Conservation (phyloP, 1,140 invertebrate species). For the Drosophila insularis region DNA sequence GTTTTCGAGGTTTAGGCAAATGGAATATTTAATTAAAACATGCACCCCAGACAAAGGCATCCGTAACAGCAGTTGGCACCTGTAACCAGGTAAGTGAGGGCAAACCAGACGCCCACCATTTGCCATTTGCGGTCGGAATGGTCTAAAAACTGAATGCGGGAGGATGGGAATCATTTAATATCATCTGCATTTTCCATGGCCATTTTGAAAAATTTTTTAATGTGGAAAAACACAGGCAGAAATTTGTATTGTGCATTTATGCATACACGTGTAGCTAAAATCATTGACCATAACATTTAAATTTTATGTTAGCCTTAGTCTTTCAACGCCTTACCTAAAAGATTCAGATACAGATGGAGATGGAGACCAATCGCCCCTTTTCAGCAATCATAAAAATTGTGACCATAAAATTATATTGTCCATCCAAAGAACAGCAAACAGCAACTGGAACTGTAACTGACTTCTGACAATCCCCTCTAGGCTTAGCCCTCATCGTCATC, state of each 20-base stretch:
- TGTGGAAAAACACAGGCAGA: conserved; percentile 4
- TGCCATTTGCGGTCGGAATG: conserved; percentile 55
- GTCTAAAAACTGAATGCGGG: conserved; percentile 3
- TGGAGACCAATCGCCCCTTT: conserved; percentile 42
- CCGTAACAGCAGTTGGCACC: conserved; percentile 15
- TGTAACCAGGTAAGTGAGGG: conserved; percentile 39
- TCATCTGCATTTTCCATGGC: conserved; percentile 45
- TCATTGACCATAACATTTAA: conserved; percentile 70
- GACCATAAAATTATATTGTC: conserved; percentile 80
- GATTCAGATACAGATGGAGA: neutral
- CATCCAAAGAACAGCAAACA: conserved; percentile 36
- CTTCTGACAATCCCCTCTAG: conserved; percentile 40
- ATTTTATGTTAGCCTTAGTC: conserved; percentile 56
- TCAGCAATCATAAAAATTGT: conserved; percentile 68
- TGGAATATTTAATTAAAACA: conserved; percentile 82
- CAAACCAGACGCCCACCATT: conserved; percentile 35
- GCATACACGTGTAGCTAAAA: conserved; percentile 37
- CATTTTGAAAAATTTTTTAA: neutral
- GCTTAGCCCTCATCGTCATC: conserved; percentile 50
- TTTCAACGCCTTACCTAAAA: conserved; percentile 60
- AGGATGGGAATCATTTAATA: conserved; percentile 42
- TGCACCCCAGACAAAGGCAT: conserved; percentile 49
- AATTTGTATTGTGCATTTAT: conserved; percentile 76
- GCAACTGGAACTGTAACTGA: conserved; percentile 31
- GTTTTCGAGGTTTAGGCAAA: conserved; percentile 72